These are phyloP conservation scores for Ambastaia sidthimunki DNA, from an alignment of 2,797 vertebrate genomes.

Conservation along the genomic window DNA sequence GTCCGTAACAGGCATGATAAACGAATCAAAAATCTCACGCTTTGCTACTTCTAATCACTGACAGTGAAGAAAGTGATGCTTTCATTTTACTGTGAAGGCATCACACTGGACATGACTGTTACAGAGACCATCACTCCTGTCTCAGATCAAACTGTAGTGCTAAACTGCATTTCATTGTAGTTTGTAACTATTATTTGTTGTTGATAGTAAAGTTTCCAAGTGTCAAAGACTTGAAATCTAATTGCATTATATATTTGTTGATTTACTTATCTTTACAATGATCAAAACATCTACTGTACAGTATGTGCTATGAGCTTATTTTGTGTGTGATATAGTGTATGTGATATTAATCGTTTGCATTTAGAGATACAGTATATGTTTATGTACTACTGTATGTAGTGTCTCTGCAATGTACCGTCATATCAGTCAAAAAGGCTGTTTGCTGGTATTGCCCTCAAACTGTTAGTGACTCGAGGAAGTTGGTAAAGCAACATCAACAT, in stretches of 20 bases:
- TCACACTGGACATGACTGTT: slow-evolving; percentile 28
- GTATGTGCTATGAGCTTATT: background rate
- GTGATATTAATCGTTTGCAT: background rate
- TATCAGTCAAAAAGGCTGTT: background rate
- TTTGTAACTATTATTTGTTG: background rate
- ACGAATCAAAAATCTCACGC: slow-evolving; percentile 53
- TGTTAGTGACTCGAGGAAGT: slow-evolving; percentile 3
- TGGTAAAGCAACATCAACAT: background rate
- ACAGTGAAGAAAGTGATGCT: slow-evolving; percentile 42
- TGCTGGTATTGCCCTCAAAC: background rate
- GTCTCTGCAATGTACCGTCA: background rate
- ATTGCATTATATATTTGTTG: background rate
- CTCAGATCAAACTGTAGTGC: slow-evolving; percentile 7
- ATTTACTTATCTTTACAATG: background rate
- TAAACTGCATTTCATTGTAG: slow-evolving; percentile 4
- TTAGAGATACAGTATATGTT: background rate
- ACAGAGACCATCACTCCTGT: background rate
- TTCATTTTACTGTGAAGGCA: slow-evolving; percentile 55
- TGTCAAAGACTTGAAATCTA: background rate
- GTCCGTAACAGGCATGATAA: slow-evolving; percentile 50
- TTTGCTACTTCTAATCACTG: slow-evolving; percentile 55
- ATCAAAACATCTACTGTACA: background rate
- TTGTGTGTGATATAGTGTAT: background rate
- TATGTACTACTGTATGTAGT: background rate
- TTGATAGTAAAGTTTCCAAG: background rate